Evolutionary conservation across 2,797 vertebrate genomes (phyloP).

Genomic region (Anableps anableps): DNA sequence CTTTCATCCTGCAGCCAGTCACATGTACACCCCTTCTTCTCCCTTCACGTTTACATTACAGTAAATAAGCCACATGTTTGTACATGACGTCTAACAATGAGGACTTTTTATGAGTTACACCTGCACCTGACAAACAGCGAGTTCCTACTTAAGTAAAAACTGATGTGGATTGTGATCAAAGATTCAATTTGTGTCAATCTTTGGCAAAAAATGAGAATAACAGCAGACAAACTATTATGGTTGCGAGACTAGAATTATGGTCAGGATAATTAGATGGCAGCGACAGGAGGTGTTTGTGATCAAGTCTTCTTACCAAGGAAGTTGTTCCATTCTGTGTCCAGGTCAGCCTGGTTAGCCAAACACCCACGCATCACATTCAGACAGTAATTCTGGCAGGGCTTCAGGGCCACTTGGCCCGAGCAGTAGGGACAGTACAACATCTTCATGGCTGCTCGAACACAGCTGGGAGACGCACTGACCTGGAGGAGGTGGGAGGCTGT

Average conservation of each 20-base stretch:
- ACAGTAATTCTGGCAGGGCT: slow-evolving; percentile 97
- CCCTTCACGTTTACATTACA: slow-evolving; percentile 30
- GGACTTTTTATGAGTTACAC: slow-evolving; percentile 21
- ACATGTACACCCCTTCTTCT: slow-evolving; percentile 28
- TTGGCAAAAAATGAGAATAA: not conserved
- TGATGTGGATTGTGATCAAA: slow-evolving; percentile 17
- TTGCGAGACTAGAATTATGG: not conserved
- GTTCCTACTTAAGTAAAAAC: slow-evolving; percentile 5
- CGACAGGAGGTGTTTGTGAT: slow-evolving; percentile 10
- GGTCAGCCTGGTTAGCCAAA: slow-evolving; percentile 94
- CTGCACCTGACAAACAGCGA: slow-evolving; percentile 2
- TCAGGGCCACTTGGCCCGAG: slow-evolving; percentile 90
- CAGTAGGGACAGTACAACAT: slow-evolving; percentile 97
- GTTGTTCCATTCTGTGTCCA: slow-evolving; percentile 96
- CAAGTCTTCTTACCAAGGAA: slow-evolving; percentile 88
- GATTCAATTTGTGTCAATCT: not conserved
- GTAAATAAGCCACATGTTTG: slow-evolving; percentile 49
- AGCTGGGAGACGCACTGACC: slow-evolving; percentile 91
- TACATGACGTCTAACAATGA: slow-evolving; percentile 41
- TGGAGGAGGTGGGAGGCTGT: slow-evolving; percentile 59
- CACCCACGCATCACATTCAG: slow-evolving; percentile 97
- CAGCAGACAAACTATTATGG: not conserved
- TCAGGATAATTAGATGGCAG: not conserved
- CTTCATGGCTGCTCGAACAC: slow-evolving; percentile 89
- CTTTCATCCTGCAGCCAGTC: slow-evolving; percentile 41